Percentiles rank a stretch among this genome's conserved stretches.
Evolutionary conservation across 2,113 vertebrate genomes (phyloP).

Genomic region (Ctenomys sociabilis): DNA sequence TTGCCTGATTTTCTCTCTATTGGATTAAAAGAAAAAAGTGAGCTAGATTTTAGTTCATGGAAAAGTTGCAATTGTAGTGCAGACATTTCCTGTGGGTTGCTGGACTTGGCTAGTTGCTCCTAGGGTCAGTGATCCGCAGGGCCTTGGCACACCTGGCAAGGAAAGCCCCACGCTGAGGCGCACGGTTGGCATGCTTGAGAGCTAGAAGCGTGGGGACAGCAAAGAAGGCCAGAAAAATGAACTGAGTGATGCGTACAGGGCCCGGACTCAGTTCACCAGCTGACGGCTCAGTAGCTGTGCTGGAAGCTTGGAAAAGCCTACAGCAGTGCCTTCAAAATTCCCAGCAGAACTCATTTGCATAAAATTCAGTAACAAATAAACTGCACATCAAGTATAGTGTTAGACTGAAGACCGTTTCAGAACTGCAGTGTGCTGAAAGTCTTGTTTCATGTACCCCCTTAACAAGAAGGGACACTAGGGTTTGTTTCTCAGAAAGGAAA

Average conservation of each 20-base stretch:
- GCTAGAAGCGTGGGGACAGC: neutral
- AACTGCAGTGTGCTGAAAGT: neutral
- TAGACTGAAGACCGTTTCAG: neutral
- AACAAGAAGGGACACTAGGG: neutral
- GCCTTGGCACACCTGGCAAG: accelerated
- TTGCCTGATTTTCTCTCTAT: neutral
- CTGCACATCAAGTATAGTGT: neutral
- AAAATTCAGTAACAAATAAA: neutral
- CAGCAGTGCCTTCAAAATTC: neutral
- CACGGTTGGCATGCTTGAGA: neutral
- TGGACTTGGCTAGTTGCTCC: accelerated
- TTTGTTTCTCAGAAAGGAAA: neutral
- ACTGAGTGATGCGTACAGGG: neutral
- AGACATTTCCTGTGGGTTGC: accelerated
- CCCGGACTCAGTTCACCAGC: too few species aligned
- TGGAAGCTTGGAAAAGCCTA: neutral
- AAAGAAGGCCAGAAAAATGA: neutral
- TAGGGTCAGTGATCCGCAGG: accelerated
- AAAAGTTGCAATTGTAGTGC: neutral
- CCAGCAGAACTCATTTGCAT: neutral
- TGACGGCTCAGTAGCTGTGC: too few species aligned
- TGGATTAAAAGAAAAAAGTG: neutral
- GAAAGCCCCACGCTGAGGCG: too few species aligned
- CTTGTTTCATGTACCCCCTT: neutral
- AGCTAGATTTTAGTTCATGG: neutral